Base-by-base conservation (phyloP, 2,888 invertebrate genomes). In the Sisyra nigra region DNA sequence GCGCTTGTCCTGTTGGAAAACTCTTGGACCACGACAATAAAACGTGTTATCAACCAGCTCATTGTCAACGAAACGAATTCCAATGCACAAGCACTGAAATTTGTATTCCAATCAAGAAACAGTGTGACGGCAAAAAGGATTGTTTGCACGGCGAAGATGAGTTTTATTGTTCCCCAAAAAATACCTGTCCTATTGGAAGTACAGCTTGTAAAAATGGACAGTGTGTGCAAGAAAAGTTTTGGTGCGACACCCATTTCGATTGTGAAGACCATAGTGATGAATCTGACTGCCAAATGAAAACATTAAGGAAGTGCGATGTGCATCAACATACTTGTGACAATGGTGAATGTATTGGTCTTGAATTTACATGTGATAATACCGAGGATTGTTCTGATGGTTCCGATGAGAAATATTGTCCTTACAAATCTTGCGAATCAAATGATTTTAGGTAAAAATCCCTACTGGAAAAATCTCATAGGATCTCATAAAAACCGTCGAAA, bases 1-100 rank as follows among this genome's bases (percentile, higher is more conserved):
- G 75, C 50, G 61, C 64, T 2, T 91, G 91, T 55, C 82, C 88
- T 0, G 59, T 72, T 1, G 80, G 80, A 0, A 67, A 75, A 55
- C 57, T 67, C 1, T 61, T 80, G 9, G 58, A 57, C 2, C 52
- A 56, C 0, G 68, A 72, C 15, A 68, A 68, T 24, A 61, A 57
- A 19, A 73, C 68, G 0, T 89, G 88, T 51, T 58, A 62, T 2
- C 62, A 65, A 46, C 50, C 67, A 24, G 55, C 60, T 5, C 53
- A 57, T 19, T 81, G 80, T 49, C 60, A 51, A 3, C 13, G 45
- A 11, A 38, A 50, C 47, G 59, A 67, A 49, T 69, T 63, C 50
- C 55, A 57, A 49, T 63, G 69, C 55, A 44, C 59, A 54, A 41
- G 63, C 68, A 55, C 58, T 58, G 48, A 68, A 61, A 52, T 72